phyloP scores from a whole-genome alignment of 2,113 vertebrate genomes.

The Laticauda laticaudata region DNA sequence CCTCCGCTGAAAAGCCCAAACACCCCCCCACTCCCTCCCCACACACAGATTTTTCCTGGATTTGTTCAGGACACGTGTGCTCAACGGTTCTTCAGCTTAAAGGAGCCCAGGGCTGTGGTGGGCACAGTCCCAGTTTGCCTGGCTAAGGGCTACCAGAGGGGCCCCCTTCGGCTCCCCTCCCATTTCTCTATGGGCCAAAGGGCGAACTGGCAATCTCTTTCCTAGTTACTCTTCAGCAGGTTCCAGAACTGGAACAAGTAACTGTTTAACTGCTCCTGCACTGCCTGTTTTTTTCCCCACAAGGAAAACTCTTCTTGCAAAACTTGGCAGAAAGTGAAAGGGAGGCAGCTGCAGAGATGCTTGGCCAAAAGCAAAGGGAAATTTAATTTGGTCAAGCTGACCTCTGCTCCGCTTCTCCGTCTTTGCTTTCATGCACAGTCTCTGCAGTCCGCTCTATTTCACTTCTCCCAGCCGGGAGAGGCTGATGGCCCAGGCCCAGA shows the following conservation, averaged over 20 bases:
- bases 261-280: not conserved
- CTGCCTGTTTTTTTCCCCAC: not conserved
- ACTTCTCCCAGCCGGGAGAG: not conserved
- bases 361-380: not conserved
- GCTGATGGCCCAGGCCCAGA: not conserved
- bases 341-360: not conserved
- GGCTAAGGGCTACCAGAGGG: not conserved
- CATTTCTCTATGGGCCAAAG: not conserved
- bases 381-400: not conserved
- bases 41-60: not conserved
- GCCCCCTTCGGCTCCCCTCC: not conserved
- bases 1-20: not conserved
- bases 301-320: not conserved
- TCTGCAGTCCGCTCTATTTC: not conserved
- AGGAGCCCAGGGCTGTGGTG: not conserved
- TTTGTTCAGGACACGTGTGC: not conserved
- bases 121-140: not conserved
- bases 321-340: not conserved
- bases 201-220: rapidly evolving
- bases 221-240: not conserved
- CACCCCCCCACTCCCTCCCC: not conserved
- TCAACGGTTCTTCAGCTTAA: not conserved
- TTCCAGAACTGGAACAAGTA: not conserved
- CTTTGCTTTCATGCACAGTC: not conserved
- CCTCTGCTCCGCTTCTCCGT: not conserved